Conservation (phyloP, 2,888 invertebrate genomes). For the Machimus atricapillus region DNA sequence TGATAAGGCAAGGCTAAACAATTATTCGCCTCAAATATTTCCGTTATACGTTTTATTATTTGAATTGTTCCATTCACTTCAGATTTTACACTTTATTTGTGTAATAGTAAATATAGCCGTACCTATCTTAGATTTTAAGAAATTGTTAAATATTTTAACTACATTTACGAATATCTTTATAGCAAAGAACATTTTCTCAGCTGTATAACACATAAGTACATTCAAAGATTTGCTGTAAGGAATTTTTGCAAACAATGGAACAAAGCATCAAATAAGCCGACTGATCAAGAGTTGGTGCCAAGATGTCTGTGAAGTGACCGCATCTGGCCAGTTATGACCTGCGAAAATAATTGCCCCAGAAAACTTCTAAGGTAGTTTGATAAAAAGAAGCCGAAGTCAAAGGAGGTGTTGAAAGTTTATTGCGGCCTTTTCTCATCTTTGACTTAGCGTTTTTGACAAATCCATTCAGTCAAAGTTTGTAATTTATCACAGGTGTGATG, state of each 20-base stretch:
- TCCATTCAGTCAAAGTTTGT: constrained; percentile 5
- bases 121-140: no score
- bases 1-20: not conserved
- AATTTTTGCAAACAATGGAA: not conserved
- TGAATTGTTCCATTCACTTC: not conserved
- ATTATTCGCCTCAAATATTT: not conserved
- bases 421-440: constrained; percentile 6
- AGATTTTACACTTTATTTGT: no score
- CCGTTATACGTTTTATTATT: not conserved
- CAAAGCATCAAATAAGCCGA: constrained; percentile 22
- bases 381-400: not conserved
- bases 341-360: not conserved
- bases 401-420: constrained; percentile 34
- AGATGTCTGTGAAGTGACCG: constrained; percentile 36
- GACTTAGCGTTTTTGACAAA: constrained; percentile 32
- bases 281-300: not conserved
- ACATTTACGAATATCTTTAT: not conserved
- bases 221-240: not conserved
- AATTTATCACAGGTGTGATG: constrained; percentile 17
- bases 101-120: no score
- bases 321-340: constrained; percentile 22
- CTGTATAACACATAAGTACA: not conserved
- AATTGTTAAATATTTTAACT: not conserved
- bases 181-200: not conserved
- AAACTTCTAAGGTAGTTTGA: constrained; percentile 6